phyloP scores from a whole-genome alignment of 2,888 invertebrate genomes.

The Serrognathus titanus region DNA sequence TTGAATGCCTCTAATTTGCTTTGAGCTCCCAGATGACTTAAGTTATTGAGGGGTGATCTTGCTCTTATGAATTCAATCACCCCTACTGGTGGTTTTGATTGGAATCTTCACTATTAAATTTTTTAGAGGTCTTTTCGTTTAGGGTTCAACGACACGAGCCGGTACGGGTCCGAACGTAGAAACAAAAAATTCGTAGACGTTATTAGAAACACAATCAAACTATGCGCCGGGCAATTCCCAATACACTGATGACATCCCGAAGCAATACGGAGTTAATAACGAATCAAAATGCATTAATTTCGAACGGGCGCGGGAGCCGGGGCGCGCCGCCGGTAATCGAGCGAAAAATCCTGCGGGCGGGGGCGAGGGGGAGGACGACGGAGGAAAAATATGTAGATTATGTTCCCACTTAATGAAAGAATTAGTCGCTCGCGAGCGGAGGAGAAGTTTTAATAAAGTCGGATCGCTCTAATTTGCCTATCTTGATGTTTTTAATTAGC shows the following conservation, averaged over 20 bases:
- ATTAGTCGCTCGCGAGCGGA: too few relatives aligned
- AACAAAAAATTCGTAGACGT: neutral
- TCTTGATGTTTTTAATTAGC: slow-evolving; percentile 2
- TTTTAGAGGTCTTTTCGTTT: neutral
- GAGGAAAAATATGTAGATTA: neutral
- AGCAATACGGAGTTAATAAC: slow-evolving; percentile 28
- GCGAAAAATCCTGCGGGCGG: neutral
- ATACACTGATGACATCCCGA: slow-evolving; percentile 30
- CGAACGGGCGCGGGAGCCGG: slow-evolving; percentile 1
- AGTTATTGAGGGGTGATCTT: too few relatives aligned
- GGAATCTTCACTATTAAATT: too few relatives aligned
- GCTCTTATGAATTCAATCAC: too few relatives aligned
- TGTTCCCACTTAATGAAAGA: too few relatives aligned
- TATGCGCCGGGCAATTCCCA: slow-evolving; percentile 19
- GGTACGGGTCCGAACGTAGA: neutral
- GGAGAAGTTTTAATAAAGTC: too few relatives aligned
- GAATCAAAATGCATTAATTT: slow-evolving; percentile 27
- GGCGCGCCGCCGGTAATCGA: neutral
- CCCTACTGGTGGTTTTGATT: too few relatives aligned
- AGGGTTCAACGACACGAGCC: neutral
- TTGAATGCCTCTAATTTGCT: too few relatives aligned
- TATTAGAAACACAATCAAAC: neutral
- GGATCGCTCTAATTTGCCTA: neutral
- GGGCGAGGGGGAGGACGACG: neutral
- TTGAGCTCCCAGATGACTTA: too few relatives aligned